Percentiles rank a stretch among this genome's conserved stretches.
These are phyloP conservation scores for Hozukius guyotensis DNA, from an alignment of 2,797 vertebrate genomes.

Conservation along the genomic window DNA sequence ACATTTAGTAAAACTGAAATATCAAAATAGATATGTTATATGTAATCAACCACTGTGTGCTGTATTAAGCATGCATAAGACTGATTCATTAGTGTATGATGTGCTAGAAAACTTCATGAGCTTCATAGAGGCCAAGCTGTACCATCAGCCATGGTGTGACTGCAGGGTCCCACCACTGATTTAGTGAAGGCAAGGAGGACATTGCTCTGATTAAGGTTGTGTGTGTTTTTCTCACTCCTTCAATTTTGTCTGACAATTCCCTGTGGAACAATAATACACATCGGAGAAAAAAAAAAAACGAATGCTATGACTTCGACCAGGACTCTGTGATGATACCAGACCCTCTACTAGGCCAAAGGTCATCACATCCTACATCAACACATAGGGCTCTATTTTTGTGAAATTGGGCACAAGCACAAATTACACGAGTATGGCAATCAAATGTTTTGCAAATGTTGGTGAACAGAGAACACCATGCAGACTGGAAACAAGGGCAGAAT, in stretches of 20 bases:
- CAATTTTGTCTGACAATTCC: conserved; percentile 19
- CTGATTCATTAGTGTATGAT: not conserved
- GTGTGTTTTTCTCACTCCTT: conserved; percentile 42
- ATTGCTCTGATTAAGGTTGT: conserved; percentile 48
- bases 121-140: not conserved
- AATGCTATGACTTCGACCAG: not conserved
- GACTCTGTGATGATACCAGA: not conserved
- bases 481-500: not conserved
- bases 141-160: conserved; percentile 41
- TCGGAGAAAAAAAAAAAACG: not conserved
- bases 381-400: not conserved
- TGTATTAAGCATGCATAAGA: not conserved
- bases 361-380: not conserved
- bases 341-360: not conserved
- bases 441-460: not conserved
- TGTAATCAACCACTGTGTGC: not conserved
- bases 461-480: not conserved
- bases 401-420: not conserved
- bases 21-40: not conserved
- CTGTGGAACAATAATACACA: conserved; percentile 5
- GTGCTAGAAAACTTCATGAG: not conserved
- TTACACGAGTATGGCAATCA: not conserved
- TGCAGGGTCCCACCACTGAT: conserved; percentile 51
- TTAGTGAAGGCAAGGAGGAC: conserved; percentile 48
- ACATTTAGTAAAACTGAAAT: not conserved